Base-by-base conservation (phyloP, 2,113 vertebrate species). In the Pionites leucogaster region DNA sequence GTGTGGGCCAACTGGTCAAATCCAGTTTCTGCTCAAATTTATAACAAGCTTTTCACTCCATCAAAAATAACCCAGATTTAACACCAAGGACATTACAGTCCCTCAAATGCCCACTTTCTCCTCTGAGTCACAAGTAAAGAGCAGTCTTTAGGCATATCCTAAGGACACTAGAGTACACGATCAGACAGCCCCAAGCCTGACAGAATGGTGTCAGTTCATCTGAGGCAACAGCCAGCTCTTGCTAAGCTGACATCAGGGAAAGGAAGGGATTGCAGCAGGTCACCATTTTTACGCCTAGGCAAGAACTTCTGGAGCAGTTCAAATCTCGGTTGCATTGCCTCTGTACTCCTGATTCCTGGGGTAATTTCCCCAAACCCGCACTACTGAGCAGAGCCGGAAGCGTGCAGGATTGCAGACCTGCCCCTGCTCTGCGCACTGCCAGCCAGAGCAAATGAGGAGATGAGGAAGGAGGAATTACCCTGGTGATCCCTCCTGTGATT, bases 391-490 rank as follows among this genome's bases (percentile, higher is more conserved):
- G 68, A 76, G 64, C 57, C 71, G 89, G 82, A 70, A 82, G 28
- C 5, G 0, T 11, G 20, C 68, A 44, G 52, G 53, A 50, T 64
- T 55, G 52, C 62, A 62, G 72, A 72, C 31, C n/a, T 87, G 44
- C 68, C 62, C 41, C 17, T 44, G n/a, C 71, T 72, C 50, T 28
- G 24, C 1, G 1, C 24, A 3, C 19, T 1, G 1, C 25, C 69
- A 81, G 89, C 49, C 90, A 75, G 72, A 75, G 71, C 64, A 95
- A 90, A 67, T 20, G 25, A 55, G 64, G 42, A 37, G 47, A 74
- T 62, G 50, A 95, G 64, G 86, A 79, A 97, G 59, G 28, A 91
- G 71, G 91, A 96, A 96, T 95, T 96, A 96, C 86, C 85, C 94
- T 77, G 84, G 81, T 74, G 93, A 97, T 96, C 80, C 89, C 75